Conservation (phyloP, 2,113 vertebrate species). For the Arizona elegans region DNA sequence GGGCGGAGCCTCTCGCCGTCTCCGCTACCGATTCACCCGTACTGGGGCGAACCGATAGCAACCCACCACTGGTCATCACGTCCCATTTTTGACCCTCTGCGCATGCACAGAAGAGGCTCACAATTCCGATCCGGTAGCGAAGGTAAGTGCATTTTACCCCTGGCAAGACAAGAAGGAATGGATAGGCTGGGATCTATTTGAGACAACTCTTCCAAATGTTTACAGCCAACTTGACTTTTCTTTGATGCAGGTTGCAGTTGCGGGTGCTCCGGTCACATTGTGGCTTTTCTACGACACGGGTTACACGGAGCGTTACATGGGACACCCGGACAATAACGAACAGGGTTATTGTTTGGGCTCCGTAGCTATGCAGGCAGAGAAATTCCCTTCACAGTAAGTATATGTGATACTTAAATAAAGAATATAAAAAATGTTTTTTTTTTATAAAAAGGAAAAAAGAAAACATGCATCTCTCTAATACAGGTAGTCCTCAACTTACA, state of each 20-base stretch:
- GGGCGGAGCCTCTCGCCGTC: no score
- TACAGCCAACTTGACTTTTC: neutral
- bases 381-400: conserved; percentile 82
- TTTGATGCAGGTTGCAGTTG: conserved; percentile 74
- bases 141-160: no score
- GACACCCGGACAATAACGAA: conserved; percentile 79
- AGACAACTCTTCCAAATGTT: neutral
- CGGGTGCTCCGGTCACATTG: conserved; percentile 77
- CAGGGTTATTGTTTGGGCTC: conserved; percentile 80
- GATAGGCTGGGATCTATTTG: neutral
- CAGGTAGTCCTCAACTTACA: no score
- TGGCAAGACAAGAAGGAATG: no score
- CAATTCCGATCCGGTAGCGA: no score
- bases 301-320: conserved; percentile 82
- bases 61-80: no score
- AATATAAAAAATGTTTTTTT: neutral
- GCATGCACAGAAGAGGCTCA: no score
- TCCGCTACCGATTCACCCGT: no score
- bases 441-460: no score
- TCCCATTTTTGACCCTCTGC: no score
- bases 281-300: conserved; percentile 84
- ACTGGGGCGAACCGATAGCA: no score
- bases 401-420: neutral
- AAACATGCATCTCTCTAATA: neutral
- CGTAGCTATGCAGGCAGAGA: conserved; percentile 83